These are phyloP conservation scores for Psettodes erumei DNA, from an alignment of 2,113 vertebrate species.

Conservation along the genomic window DNA sequence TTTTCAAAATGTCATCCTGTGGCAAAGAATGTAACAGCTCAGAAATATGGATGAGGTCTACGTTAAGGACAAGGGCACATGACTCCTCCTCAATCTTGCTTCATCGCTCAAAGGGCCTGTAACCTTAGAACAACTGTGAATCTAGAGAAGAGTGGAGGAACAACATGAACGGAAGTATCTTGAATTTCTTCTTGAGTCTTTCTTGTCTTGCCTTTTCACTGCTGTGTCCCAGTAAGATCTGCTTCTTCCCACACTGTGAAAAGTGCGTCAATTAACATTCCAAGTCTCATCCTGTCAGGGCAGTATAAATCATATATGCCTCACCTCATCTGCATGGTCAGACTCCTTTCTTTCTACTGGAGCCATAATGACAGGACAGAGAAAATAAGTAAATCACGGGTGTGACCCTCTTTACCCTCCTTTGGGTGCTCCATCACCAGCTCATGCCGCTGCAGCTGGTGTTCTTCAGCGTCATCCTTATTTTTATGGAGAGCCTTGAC, in stretches of 20 bases:
- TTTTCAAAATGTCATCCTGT: slow-evolving; percentile 68
- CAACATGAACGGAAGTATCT: slow-evolving; percentile 32
- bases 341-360: slow-evolving; percentile 60
- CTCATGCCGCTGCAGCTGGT: slow-evolving; percentile 28
- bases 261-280: slow-evolving; percentile 81
- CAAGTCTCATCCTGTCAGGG: slow-evolving; percentile 70
- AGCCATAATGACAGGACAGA: slow-evolving; percentile 54
- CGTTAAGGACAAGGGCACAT: slow-evolving; percentile 39
- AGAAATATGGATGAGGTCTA: slow-evolving; percentile 57
- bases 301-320: slow-evolving; percentile 72
- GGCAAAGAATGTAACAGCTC: slow-evolving; percentile 60
- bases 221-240: slow-evolving; percentile 52
- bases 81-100: slow-evolving; percentile 29
- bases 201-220: slow-evolving; percentile 36
- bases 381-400: slow-evolving; percentile 30
- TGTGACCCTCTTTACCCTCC: slow-evolving; percentile 6
- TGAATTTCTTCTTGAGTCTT: slow-evolving; percentile 31
- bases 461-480: slow-evolving; percentile 6
- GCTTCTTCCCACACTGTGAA: slow-evolving; percentile 65
- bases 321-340: slow-evolving; percentile 63
- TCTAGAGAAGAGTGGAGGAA: slow-evolving; percentile 5
- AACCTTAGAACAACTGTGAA: slow-evolving; percentile 53
- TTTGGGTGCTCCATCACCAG: slow-evolving; percentile 13
- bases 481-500: not conserved
- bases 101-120: slow-evolving; percentile 41